Evolutionary conservation across 1,140 invertebrate species (phyloP).

Genomic region (Drosophila pachea): DNA sequence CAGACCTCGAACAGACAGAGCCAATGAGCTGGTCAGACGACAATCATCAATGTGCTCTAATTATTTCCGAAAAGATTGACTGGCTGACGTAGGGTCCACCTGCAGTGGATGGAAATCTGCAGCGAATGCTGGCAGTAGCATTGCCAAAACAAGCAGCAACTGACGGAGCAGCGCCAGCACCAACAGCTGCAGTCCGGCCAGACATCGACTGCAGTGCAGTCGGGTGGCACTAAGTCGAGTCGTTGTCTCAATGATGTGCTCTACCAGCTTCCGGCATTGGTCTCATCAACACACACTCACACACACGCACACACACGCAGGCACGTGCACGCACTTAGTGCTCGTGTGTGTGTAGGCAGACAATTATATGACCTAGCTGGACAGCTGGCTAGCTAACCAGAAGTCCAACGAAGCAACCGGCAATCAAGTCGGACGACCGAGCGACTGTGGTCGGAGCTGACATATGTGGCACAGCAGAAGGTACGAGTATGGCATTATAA

Average conservation of each 20-base stretch:
- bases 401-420: constrained; percentile 22
- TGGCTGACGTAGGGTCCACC: constrained; percentile 17
- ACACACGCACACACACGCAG: constrained; percentile 2
- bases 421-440: constrained; percentile 50
- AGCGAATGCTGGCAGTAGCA: constrained; percentile 9
- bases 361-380: constrained; percentile 59
- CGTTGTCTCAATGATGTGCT: constrained; percentile 47
- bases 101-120: constrained; percentile 29
- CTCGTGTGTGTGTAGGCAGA: constrained; percentile 48
- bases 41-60: constrained; percentile 68
- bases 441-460: constrained; percentile 47
- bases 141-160: constrained; percentile 18
- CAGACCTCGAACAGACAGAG: too few species aligned
- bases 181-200: neutral
- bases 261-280: constrained; percentile 30
- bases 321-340: too few species aligned
- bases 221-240: constrained; percentile 12
- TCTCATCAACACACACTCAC: constrained; percentile 30
- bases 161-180: neutral
- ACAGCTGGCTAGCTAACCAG: constrained; percentile 22
- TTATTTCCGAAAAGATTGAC: constrained; percentile 64
- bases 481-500: constrained; percentile 59
- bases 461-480: constrained; percentile 52
- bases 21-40: neutral
- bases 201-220: constrained; percentile 4